phyloP scores from a whole-genome alignment of 1,140 invertebrate species.

The Caenorhabditis inopinata region DNA sequence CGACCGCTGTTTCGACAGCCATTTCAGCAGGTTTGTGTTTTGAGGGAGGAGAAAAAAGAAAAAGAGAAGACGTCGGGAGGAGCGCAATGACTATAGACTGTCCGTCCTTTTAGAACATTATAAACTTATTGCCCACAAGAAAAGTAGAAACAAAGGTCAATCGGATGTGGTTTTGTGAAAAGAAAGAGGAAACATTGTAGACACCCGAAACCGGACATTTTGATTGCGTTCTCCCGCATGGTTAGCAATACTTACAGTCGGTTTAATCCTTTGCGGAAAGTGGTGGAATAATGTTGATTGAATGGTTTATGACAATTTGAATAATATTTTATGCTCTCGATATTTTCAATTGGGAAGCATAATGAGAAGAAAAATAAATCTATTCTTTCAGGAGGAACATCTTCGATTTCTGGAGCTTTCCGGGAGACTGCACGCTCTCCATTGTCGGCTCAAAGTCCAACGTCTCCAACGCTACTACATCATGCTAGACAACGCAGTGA shows the following conservation, averaged over 20 bases:
- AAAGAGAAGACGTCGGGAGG: neutral
- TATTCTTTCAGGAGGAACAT: constrained; percentile 36
- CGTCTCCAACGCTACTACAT: constrained; percentile 42
- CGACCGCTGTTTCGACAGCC: constrained; percentile 55
- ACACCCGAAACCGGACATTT: neutral
- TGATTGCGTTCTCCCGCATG: neutral
- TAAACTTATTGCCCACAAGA: neutral
- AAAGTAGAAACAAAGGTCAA: constrained; percentile 22
- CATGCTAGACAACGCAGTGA: constrained; percentile 39
- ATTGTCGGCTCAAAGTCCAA: constrained; percentile 31
- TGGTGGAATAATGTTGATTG: neutral
- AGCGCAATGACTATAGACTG: neutral
- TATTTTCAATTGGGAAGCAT: neutral
- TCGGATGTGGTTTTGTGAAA: neutral
- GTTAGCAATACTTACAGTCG: constrained; percentile 1
- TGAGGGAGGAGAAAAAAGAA: no score
- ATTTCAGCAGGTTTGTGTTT: constrained; percentile 37
- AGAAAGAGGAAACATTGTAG: neutral
- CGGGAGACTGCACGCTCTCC: constrained; percentile 21
- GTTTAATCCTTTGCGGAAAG: neutral
- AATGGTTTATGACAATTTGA: neutral
- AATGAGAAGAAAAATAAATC: neutral
- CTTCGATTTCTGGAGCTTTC: constrained; percentile 23
- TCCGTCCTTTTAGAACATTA: neutral
- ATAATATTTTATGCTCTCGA: neutral